A percentile compares a stretch with the other conserved stretches of the same genome.
Evolutionary conservation across 2,888 invertebrate species (phyloP).

Genomic region (Lasioglossum villosulum): DNA sequence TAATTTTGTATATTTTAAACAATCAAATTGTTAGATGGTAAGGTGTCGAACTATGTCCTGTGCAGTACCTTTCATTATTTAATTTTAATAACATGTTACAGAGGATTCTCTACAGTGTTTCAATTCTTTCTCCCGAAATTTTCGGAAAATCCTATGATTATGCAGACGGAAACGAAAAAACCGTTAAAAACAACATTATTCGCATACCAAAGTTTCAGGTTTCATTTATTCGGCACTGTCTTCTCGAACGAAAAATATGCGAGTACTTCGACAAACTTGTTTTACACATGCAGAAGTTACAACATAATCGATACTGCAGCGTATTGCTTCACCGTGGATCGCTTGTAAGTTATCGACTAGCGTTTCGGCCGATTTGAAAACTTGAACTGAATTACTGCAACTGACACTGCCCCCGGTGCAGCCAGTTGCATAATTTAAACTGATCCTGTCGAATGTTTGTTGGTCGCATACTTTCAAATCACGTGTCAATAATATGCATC

Average conservation of each 20-base stretch:
- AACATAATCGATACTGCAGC: constrained; percentile 27
- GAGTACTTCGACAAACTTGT: constrained; percentile 28
- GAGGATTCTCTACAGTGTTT: not conserved
- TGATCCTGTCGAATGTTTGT: not conserved
- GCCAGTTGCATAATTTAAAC: constrained; percentile 2
- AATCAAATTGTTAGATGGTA: constrained; percentile 1
- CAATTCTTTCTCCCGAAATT: not conserved
- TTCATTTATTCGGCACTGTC: not conserved
- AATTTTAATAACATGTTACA: not conserved
- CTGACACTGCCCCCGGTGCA: not conserved
- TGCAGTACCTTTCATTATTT: not conserved
- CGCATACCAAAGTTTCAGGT: not conserved
- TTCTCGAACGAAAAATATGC: not conserved
- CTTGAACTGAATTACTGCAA: not conserved
- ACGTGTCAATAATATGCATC: not conserved
- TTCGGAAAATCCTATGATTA: not conserved
- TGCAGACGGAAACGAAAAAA: not conserved
- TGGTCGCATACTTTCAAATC: not conserved
- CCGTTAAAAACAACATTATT: not conserved
- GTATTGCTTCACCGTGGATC: constrained; percentile 35
- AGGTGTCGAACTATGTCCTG: not conserved
- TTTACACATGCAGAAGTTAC: constrained; percentile 20
- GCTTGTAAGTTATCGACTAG: not conserved
- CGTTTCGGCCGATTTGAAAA: not conserved
- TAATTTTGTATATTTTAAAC: not conserved